Percentiles rank a stretch among this genome's conserved stretches.
Evolutionary conservation across 2,797 vertebrate species (phyloP).

Genomic region (Alca torda): DNA sequence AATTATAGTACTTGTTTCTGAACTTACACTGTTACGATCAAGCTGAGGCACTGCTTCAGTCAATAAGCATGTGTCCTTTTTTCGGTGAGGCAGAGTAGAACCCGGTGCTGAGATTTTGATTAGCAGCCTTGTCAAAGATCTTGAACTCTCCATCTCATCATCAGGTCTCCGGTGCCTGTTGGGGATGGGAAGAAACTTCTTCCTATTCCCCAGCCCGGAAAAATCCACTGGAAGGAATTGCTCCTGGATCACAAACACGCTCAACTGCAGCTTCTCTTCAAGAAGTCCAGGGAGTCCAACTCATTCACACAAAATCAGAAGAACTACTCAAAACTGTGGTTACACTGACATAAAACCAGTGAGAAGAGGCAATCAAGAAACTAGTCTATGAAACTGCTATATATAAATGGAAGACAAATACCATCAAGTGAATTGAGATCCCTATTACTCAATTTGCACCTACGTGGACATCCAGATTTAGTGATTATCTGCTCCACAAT

Average conservation of each 20-base stretch:
- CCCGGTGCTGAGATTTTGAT: background rate
- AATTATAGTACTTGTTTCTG: conserved; percentile 59
- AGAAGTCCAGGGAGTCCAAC: background rate
- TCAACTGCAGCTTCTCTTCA: background rate
- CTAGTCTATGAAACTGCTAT: background rate
- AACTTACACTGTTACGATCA: background rate
- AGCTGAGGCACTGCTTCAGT: background rate
- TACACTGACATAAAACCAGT: background rate
- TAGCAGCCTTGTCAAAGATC: background rate
- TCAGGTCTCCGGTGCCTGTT: rapidly evolving
- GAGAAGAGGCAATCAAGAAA: background rate
- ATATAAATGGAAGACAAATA: background rate
- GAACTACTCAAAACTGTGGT: background rate
- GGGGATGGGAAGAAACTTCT: background rate
- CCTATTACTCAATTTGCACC: background rate
- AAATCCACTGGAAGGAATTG: background rate
- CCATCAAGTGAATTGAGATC: background rate
- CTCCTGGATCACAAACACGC: background rate
- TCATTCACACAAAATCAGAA: background rate
- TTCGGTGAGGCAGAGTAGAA: background rate
- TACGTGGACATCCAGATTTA: background rate
- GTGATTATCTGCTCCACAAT: background rate
- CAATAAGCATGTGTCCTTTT: background rate
- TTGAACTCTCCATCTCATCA: background rate
- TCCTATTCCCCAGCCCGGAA: background rate